Evolutionary conservation across 2,113 vertebrate species (phyloP), one percentile per base, ranked within the genome.

Genomic region (Sigmodon hispidus): DNA sequence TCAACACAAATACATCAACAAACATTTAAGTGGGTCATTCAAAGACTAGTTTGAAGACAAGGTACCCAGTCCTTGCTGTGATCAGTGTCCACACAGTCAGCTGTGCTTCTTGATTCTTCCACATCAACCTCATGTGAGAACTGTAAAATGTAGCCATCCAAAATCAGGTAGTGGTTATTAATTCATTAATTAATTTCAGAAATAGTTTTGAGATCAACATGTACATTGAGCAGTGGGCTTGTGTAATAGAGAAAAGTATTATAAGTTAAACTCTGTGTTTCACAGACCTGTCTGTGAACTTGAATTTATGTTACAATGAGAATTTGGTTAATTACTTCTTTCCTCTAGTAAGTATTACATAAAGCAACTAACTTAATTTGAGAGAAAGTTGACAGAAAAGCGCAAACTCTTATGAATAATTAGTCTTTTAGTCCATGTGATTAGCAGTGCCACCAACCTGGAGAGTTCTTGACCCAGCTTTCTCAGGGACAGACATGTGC

Each of bases 401-500:
- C 17, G 16, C 31, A 40, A 63, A 2, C 59, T 77, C 69, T 57
- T 45, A 55, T 85, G 61, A 75, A 48, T 73, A 52, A 61, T 90
- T 69, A 70, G 59, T 52, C 77, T 85, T 84, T 73, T 65, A n/a
- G 26, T 69, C 69, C 88, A 40, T 5, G 1, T 72, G 72, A 77
- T 67, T 43, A 16, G 4, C 40, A 15, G 43, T 26, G 48, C 17
- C 17, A 1, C 36, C 67, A 86, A 24, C 55, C 55, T 36, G 34
- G 7, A 19, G 59, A 67, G 43, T 45, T 70, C 34, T 75, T 90
- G 48, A 59, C 69, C 84, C 31, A 69, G 63, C 90, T 90, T 94
- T 87, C 75, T 84, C 84, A 69, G 80, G 84, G 89, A 83, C 84
- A 93, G 40, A 3, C 87, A 81, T 45, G 87, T 87, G 75, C 57